A percentile compares a stretch with the other conserved stretches of the same genome.
Conservation (phyloP, 2,113 vertebrate species). For the Chaetura pelagica region DNA sequence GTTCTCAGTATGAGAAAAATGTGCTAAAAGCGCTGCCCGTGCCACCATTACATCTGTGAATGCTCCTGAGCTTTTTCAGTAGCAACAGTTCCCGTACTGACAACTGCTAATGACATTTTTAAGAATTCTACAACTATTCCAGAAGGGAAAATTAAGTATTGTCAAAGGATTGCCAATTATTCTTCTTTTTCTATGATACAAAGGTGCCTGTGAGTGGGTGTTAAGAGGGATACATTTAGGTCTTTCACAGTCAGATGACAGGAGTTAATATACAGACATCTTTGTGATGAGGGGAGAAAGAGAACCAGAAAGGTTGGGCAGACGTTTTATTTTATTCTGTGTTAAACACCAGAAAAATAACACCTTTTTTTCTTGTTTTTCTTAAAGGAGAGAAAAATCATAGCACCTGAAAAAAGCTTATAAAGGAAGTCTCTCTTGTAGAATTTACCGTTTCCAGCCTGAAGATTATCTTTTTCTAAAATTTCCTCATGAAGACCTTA, state of each 20-base stretch:
- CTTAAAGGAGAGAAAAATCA: neutral
- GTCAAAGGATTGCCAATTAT: neutral
- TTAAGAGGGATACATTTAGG: neutral
- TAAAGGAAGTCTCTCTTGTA: neutral
- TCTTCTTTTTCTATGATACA: neutral
- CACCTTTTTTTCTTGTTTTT: neutral
- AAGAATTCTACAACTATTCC: constrained; percentile 8
- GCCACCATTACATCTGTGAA: neutral
- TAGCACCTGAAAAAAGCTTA: neutral
- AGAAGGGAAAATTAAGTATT: neutral
- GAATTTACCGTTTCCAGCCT: neutral
- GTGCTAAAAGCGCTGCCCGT: neutral
- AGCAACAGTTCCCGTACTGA: neutral
- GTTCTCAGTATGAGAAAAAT: neutral
- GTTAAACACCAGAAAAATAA: neutral
- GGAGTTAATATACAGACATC: neutral
- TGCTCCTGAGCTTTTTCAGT: neutral
- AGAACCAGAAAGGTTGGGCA: neutral
- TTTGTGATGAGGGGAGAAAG: neutral
- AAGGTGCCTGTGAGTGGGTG: neutral
- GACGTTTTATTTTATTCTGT: neutral
- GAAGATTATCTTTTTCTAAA: neutral
- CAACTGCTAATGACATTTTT: neutral
- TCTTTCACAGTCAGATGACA: neutral
- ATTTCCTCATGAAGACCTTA: neutral